A percentile compares a stretch with the other conserved stretches of the same genome.
Conservation (phyloP, 1,140 invertebrate species). For the Drosophila yakuba region DNA sequence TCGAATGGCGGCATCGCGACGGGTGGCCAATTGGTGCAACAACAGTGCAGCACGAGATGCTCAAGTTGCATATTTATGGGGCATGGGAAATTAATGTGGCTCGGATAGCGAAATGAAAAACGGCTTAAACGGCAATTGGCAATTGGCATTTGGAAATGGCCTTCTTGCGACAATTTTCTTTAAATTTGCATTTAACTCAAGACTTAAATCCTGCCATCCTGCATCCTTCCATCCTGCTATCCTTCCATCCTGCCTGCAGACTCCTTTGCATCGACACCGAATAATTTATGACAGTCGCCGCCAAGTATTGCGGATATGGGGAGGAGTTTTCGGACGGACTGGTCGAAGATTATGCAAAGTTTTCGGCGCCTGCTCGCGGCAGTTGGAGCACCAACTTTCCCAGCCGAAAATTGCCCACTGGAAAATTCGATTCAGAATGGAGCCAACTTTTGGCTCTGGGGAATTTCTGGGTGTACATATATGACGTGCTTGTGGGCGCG, state of each 20-base stretch:
- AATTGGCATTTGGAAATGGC: slow-evolving; percentile 2
- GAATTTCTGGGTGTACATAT: slow-evolving; percentile 3
- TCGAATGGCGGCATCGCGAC: slow-evolving; percentile 16
- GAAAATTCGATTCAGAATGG: slow-evolving; percentile 32
- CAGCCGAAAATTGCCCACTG: background rate
- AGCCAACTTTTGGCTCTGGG: slow-evolving; percentile 25
- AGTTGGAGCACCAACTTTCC: slow-evolving; percentile 13
- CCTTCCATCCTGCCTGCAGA: background rate
- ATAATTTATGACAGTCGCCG: slow-evolving; percentile 47
- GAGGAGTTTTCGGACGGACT: slow-evolving; percentile 2
- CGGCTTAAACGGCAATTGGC: slow-evolving; percentile 43
- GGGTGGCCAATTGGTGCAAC: slow-evolving; percentile 63
- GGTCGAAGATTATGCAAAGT: slow-evolving; percentile 59
- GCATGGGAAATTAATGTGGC: slow-evolving; percentile 58
- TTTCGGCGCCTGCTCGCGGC: slow-evolving; percentile 34
- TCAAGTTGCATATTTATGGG: slow-evolving; percentile 74
- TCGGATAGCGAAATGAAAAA: slow-evolving; percentile 28
- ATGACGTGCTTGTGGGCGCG: slow-evolving; percentile 4
- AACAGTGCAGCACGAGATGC: slow-evolving; percentile 35
- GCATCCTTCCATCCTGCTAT: background rate
- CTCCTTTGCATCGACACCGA: slow-evolving; percentile 9
- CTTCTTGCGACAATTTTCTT: slow-evolving; percentile 45
- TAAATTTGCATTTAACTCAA: slow-evolving; percentile 51
- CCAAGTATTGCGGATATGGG: background rate
- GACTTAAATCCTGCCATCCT: background rate